Evolutionary conservation across 2,797 vertebrate species (phyloP), one percentile per base, ranked within the genome.

Genomic region (Acanthis flammea): DNA sequence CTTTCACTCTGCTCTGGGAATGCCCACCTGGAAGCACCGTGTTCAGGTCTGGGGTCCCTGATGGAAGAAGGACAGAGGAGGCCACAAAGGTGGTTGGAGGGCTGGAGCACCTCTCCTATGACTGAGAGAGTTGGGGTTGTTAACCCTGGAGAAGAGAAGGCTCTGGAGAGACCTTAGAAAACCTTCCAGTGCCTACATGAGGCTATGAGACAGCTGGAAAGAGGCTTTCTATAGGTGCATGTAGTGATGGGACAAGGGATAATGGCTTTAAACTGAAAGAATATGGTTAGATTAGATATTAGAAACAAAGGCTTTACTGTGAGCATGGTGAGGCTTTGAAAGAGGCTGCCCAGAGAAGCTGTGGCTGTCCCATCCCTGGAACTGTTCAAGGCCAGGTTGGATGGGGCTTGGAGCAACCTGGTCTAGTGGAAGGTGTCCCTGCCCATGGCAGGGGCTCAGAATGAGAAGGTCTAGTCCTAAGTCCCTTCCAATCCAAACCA

Each of bases 301-400:
- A 39, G 24, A 35, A 45, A 50, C 3, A 9, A 66, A 44, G 10
- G 19, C n/a, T 67, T 22, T 33, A 14, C 37, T 23, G 14, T 60
- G n/a, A 14, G 14, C 0, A 0, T 41, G 37, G 44, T 83, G 37
- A 50, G 42, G 8, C 15, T 5, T 2, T 23, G 18, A 5, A 27
- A 50, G 17, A 67, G 17, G 12, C 6, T 79, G 21, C 4, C 28
- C 17, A n/a, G 18, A n/a, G 41, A 24, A 67, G 22, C 14, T 68
- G 23, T 48, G 54, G 27, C 4, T 88, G 10, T 2, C 54, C 15
- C 48, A 55, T 37, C 9, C 13, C 54, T 68, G 48, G 48, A 33
- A 33, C 37, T 62, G 42, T 14, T 14, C 48, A 31, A 33, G n/a
- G 12, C 12, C 42, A 50, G 14, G 12, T 2, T 66, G 61, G 42